Percentiles rank a stretch among this genome's conserved stretches.
These are phyloP conservation scores for Drosophila eugracilis DNA, from an alignment of 1,140 invertebrate genomes.

Conservation along the genomic window DNA sequence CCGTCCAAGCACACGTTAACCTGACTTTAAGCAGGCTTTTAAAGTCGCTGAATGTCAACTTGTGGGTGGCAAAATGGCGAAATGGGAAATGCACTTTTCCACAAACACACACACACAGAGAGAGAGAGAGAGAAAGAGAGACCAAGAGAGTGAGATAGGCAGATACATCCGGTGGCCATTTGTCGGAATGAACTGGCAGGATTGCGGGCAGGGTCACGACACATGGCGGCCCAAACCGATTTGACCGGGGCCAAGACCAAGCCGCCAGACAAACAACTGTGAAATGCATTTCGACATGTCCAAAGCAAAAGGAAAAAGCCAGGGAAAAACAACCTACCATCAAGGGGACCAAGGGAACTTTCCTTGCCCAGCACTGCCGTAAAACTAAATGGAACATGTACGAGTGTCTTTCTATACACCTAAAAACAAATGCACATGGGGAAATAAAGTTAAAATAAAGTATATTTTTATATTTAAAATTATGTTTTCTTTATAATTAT, in stretches of 20 bases:
- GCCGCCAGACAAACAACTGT: slow-evolving; percentile 71
- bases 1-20: slow-evolving; percentile 4
- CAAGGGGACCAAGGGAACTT: not conserved
- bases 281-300: slow-evolving; percentile 78
- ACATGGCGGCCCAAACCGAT: slow-evolving; percentile 41
- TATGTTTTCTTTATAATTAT: too few species aligned
- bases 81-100: slow-evolving; percentile 50
- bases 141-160: not conserved
- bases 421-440: slow-evolving; percentile 6
- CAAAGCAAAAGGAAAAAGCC: slow-evolving; percentile 16
- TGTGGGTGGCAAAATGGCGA: slow-evolving; percentile 33
- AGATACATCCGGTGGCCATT: slow-evolving; percentile 70
- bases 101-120: not conserved
- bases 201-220: slow-evolving; percentile 74
- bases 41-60: slow-evolving; percentile 49
- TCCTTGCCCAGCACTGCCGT: slow-evolving; percentile 56
- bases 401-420: slow-evolving; percentile 27
- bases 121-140: not conserved
- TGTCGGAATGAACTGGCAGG: slow-evolving; percentile 79
- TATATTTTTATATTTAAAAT: too few species aligned
- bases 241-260: slow-evolving; percentile 14
- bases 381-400: slow-evolving; percentile 77
- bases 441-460: too few species aligned
- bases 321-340: slow-evolving; percentile 6
- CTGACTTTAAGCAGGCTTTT: slow-evolving; percentile 48